Percentiles rank a stretch among this genome's conserved stretches.
Evolutionary conservation across 2,113 vertebrate species (phyloP).

Genomic region (Rhynchopsitta pachyrhyncha): DNA sequence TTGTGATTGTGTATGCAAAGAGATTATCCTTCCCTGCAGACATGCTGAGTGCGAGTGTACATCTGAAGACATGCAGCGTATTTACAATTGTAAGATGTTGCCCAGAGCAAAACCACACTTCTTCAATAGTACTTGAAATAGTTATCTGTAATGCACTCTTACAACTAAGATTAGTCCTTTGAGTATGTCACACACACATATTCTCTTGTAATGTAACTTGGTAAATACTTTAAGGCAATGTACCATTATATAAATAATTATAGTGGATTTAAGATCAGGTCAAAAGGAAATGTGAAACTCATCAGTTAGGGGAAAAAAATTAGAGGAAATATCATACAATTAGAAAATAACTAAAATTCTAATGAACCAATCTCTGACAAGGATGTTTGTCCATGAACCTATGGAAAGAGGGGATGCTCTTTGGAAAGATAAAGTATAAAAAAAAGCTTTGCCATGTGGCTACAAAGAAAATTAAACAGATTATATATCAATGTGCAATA

Average conservation of each 20-base stretch:
- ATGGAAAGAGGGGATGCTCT: background rate
- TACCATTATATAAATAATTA: background rate
- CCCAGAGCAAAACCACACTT: background rate
- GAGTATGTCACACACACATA: background rate
- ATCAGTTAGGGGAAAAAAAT: background rate
- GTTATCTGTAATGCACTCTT: background rate
- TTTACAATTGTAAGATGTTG: background rate
- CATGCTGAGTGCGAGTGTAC: background rate
- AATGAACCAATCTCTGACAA: background rate
- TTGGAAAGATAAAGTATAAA: slow-evolving; percentile 1
- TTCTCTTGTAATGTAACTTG: background rate
- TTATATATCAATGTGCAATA: background rate
- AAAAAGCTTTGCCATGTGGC: background rate
- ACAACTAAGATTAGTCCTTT: background rate
- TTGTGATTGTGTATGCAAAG: background rate
- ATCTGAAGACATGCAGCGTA: background rate
- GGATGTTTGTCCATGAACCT: background rate
- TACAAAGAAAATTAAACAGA: background rate
- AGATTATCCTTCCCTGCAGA: background rate
- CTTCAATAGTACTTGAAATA: background rate
- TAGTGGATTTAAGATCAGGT: slow-evolving; percentile 5
- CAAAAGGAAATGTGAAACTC: slow-evolving; percentile 16
- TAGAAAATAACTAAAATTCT: slow-evolving; percentile 43
- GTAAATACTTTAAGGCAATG: background rate
- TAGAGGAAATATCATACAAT: background rate